Conservation (phyloP, 2,888 invertebrate species). For the Acanthosepion pharaonis region DNA sequence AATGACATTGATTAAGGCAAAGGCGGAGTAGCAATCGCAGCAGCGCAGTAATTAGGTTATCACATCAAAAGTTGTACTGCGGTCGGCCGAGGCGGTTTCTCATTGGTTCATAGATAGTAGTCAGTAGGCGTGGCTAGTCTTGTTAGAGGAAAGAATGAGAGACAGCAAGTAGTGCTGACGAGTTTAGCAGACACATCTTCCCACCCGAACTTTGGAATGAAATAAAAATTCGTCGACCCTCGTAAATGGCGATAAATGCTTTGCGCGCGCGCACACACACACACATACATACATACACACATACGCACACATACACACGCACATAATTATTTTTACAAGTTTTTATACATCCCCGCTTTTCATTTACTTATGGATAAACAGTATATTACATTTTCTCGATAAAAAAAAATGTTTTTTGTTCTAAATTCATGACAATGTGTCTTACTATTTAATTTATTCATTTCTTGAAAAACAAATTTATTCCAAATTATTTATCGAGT, state of each 20-base stretch:
- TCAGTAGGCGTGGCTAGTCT: background rate
- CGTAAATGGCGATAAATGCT: background rate
- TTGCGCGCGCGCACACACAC: background rate
- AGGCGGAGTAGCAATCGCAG: slow-evolving; percentile 1
- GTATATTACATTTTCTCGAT: too few relatives aligned
- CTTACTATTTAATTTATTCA: too few relatives aligned
- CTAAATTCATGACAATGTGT: too few relatives aligned
- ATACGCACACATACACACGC: background rate
- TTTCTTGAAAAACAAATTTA: too few relatives aligned
- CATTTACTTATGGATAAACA: too few relatives aligned
- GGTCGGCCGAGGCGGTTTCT: background rate
- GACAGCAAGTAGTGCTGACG: slow-evolving; percentile 33
- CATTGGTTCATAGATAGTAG: background rate
- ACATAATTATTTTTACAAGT: background rate
- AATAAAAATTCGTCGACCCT: background rate
- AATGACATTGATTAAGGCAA: background rate
- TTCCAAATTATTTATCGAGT: too few relatives aligned
- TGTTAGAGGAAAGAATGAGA: background rate
- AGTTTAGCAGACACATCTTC: background rate
- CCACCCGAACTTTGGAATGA: background rate
- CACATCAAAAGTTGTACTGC: slow-evolving; percentile 33
- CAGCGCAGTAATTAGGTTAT: background rate
- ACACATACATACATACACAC: background rate
- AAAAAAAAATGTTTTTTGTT: too few relatives aligned
- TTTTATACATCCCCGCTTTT: too few relatives aligned